Evolutionary conservation across 1,140 invertebrate species (phyloP).

Genomic region (Campoletis sonorensis): DNA sequence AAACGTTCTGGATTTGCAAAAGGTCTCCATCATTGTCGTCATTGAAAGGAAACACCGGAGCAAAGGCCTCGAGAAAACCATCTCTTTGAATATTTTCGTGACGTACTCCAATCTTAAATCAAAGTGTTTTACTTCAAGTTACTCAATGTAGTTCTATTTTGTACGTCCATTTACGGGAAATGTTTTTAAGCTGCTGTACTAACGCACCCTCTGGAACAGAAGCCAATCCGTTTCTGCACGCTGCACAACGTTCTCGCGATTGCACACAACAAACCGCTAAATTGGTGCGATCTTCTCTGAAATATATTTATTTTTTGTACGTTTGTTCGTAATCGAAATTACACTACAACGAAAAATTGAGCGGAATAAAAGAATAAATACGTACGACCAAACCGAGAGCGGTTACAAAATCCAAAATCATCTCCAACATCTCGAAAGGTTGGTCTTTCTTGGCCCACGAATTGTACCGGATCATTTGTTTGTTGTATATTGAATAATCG

Average conservation of each 20-base stretch:
- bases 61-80: conserved; percentile 69
- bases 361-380: conserved; percentile 22
- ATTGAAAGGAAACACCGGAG: conserved; percentile 63
- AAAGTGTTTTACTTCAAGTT: conserved; percentile 13
- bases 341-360: neutral
- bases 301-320: conserved; percentile 31
- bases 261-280: conserved; percentile 71
- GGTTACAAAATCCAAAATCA: conserved; percentile 68
- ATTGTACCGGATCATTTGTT: conserved; percentile 68
- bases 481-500: conserved; percentile 61
- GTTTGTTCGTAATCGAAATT: neutral
- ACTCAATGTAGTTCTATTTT: neutral
- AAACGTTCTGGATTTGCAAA: conserved; percentile 51
- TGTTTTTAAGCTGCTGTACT: neutral
- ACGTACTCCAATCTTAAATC: conserved; percentile 64
- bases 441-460: conserved; percentile 63
- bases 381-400: conserved; percentile 66
- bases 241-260: conserved; percentile 63
- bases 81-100: conserved; percentile 69
- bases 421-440: conserved; percentile 68
- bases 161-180: too few species aligned
- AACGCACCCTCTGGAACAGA: conserved; percentile 60
- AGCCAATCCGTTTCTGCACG: conserved; percentile 63
- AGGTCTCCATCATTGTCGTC: conserved; percentile 58
- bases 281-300: conserved; percentile 73